A percentile compares a stretch with the other conserved stretches of the same genome.
Conservation (phyloP, 2,113 vertebrate genomes). For the Phalacrocorax carbo region DNA sequence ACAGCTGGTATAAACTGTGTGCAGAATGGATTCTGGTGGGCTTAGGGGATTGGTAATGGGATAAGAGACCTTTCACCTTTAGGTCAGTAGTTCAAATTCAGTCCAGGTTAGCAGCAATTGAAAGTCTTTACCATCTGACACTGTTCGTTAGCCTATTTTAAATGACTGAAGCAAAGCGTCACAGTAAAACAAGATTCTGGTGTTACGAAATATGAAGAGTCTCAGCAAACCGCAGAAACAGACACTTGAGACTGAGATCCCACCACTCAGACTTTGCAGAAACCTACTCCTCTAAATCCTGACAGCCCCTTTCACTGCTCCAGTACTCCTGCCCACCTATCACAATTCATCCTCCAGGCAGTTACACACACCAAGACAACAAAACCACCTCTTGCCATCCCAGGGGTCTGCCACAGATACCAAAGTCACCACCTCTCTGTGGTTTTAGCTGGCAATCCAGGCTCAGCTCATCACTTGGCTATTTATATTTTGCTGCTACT, state of each 20-base stretch:
- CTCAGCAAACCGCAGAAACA: not conserved
- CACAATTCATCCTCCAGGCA: not conserved
- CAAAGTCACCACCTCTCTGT: not conserved
- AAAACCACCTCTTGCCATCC: not conserved
- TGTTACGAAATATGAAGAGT: conserved; percentile 31
- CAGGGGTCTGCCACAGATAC: not conserved
- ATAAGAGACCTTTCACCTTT: conserved; percentile 71
- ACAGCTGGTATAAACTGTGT: conserved; percentile 64
- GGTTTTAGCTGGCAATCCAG: not conserved
- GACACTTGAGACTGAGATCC: not conserved
- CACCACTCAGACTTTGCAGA: not conserved
- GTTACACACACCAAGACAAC: accelerated
- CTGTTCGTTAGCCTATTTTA: conserved; percentile 39
- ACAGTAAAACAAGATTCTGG: conserved; percentile 38
- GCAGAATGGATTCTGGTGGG: conserved; percentile 59
- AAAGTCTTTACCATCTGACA: conserved; percentile 63
- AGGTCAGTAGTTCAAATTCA: conserved; percentile 63
- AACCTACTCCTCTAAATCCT: not conserved
- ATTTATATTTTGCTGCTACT: not conserved
- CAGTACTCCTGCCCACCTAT: not conserved
- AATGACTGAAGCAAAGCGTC: conserved; percentile 45
- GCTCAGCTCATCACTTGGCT: not conserved
- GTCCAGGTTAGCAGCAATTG: conserved; percentile 65
- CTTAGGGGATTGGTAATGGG: conserved; percentile 59
- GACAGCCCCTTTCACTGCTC: not conserved